Percentiles rank a stretch among this genome's conserved stretches.
phyloP scores from a whole-genome alignment of 2,797 vertebrate genomes.

The Cyclura pinguis region DNA sequence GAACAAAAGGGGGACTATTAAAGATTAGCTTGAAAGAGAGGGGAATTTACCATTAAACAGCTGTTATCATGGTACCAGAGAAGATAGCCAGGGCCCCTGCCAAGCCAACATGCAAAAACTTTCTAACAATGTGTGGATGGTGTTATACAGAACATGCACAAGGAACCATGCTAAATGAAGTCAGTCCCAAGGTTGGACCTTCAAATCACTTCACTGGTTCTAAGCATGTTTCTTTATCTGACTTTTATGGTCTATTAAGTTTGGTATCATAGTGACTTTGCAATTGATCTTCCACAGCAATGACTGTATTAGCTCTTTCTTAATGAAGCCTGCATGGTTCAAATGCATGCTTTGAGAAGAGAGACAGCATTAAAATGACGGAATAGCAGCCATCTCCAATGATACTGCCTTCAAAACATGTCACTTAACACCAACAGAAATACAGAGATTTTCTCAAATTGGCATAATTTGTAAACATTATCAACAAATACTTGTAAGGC shows the following conservation, averaged over 20 bases:
- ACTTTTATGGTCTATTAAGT: neutral
- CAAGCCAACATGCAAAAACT: constrained; percentile 72
- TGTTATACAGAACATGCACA: constrained; percentile 51
- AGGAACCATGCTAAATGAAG: constrained; percentile 61
- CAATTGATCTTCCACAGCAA: constrained; percentile 34
- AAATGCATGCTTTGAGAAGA: constrained; percentile 30
- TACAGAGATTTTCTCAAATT: neutral
- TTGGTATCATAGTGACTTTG: constrained; percentile 1
- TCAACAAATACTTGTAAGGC: constrained; percentile 46
- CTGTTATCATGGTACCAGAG: constrained; percentile 56
- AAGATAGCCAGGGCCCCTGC: constrained; percentile 56
- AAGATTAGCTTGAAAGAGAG: constrained; percentile 53
- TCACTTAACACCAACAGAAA: neutral
- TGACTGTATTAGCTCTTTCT: constrained; percentile 33
- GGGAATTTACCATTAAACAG: constrained; percentile 51
- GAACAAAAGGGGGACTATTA: constrained; percentile 57
- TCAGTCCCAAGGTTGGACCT: constrained; percentile 21
- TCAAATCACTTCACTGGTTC: neutral
- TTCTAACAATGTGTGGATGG: constrained; percentile 42
- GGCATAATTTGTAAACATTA: constrained; percentile 38
- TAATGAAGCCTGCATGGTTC: constrained; percentile 1
- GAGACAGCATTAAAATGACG: neutral
- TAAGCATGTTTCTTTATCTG: constrained; percentile 9
- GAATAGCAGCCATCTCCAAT: constrained; percentile 12
- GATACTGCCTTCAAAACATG: constrained; percentile 6